phyloP scores from a whole-genome alignment of 2,888 invertebrate species.

The Nudaria mundana region DNA sequence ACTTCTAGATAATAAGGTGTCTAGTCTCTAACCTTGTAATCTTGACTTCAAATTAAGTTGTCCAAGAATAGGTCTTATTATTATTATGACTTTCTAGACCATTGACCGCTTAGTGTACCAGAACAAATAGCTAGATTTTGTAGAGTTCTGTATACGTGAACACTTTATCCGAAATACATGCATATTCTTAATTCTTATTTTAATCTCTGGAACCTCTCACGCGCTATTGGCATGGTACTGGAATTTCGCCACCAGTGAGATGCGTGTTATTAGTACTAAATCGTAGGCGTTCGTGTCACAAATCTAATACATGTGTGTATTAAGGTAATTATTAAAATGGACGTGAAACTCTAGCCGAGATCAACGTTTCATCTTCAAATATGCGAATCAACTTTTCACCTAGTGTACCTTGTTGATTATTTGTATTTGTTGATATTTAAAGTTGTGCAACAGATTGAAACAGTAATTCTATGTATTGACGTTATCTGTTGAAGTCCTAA shows the following conservation, averaged over 20 bases:
- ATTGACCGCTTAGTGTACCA: too few relatives aligned
- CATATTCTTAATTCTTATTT: too few relatives aligned
- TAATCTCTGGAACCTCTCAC: constrained; percentile 12
- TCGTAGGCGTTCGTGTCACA: constrained; percentile 20
- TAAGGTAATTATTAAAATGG: constrained; percentile 22
- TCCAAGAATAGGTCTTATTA: too few relatives aligned
- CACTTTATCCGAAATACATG: too few relatives aligned
- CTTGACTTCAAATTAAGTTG: too few relatives aligned
- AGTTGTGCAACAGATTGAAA: background rate
- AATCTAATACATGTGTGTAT: constrained; percentile 9
- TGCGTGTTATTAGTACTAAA: constrained; percentile 10
- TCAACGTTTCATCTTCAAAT: constrained; percentile 24
- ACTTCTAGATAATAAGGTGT: too few relatives aligned
- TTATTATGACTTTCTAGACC: too few relatives aligned
- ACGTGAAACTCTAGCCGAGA: constrained; percentile 27
- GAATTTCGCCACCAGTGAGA: constrained; percentile 21
- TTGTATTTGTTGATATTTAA: background rate
- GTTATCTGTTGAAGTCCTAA: too few relatives aligned
- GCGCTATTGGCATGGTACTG: constrained; percentile 34
- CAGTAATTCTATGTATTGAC: too few relatives aligned
- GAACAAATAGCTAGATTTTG: too few relatives aligned
- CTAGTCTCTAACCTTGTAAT: too few relatives aligned
- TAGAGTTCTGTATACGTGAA: too few relatives aligned
- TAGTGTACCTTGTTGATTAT: constrained; percentile 18
- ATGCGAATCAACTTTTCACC: constrained; percentile 34